Percentiles rank a stretch among this genome's conserved stretches.
Conservation (phyloP, 2,797 vertebrate species). For the Propithecus deckenii region DNA sequence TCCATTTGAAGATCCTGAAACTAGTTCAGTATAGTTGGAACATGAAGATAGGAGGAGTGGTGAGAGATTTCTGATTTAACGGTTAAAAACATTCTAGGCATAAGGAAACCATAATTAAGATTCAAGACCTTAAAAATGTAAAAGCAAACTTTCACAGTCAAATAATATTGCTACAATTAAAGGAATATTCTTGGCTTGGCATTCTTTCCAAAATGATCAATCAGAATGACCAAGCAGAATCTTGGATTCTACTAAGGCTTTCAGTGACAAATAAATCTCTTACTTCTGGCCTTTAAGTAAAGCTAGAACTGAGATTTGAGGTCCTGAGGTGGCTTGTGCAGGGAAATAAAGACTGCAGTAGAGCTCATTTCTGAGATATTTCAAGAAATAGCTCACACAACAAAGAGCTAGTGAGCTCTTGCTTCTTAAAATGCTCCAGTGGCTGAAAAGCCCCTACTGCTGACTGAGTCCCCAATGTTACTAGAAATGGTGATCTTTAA, state of each 20-base stretch:
- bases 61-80: background rate
- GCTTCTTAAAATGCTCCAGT: background rate
- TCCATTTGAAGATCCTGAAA: background rate
- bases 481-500: background rate
- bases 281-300: background rate
- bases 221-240: background rate
- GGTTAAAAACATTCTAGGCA: background rate
- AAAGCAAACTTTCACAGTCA: background rate
- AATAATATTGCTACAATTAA: background rate
- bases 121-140: background rate
- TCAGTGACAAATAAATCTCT: background rate
- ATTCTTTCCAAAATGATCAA: background rate
- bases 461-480: background rate
- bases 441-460: background rate
- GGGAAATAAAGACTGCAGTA: background rate
- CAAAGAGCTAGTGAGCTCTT: background rate
- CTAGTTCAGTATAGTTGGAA: background rate
- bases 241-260: background rate
- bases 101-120: background rate
- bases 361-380: background rate
- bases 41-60: background rate
- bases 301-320: background rate
- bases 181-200: background rate
- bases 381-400: background rate
- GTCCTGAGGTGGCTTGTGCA: background rate